Evolutionary conservation across 2,888 invertebrate species (phyloP), one percentile per base, ranked within the genome.

Genomic region (Sarcophaga caerulescens): DNA sequence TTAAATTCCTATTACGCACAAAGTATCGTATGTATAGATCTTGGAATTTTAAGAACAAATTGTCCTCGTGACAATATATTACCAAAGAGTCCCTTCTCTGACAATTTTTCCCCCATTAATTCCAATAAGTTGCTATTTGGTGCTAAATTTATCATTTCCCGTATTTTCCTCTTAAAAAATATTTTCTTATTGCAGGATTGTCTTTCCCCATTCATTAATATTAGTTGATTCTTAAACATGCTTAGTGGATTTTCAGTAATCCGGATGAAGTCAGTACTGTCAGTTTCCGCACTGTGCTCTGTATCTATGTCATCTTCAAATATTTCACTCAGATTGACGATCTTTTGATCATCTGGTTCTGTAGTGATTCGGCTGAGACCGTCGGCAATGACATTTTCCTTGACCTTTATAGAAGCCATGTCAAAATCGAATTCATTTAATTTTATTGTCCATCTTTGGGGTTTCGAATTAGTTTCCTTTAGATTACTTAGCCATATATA

Each of bases 351-450:
- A 76, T 80, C 65, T 8, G 4, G 52, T 5, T 57, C 25, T 6
- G 1, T 6, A 14, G 19, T 19, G 21, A 74, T 66, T 44, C 85
- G 65, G 62, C 71, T 73, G n/a, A 77, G 44, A 11, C 76, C 80
- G 52, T 84, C 84, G 2, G 76, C 79, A 4, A 84, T 21, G 10
- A 80, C 71, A 21, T 84, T 84, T 75, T 84, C 71, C n/a, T 84
- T 80, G 2, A 76, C 80, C 12, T 82, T 82, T 66, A 77, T 77
- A 59, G 73, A 77, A 23, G 6, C 25, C 2, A 77, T 82, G 19
- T 73, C 65, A n/a, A 82, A 82, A 60, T 77, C 82, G 44, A 77
- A 77, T 44, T 74, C 63, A 44, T 82, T 76, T 14, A 76, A 59
- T 21, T 57, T 69, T 6, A 82, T 76, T 70, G 77, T 82, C 82